Evolutionary conservation across 2,113 vertebrate genomes (phyloP).

Genomic region (Lophochroa leadbeateri): DNA sequence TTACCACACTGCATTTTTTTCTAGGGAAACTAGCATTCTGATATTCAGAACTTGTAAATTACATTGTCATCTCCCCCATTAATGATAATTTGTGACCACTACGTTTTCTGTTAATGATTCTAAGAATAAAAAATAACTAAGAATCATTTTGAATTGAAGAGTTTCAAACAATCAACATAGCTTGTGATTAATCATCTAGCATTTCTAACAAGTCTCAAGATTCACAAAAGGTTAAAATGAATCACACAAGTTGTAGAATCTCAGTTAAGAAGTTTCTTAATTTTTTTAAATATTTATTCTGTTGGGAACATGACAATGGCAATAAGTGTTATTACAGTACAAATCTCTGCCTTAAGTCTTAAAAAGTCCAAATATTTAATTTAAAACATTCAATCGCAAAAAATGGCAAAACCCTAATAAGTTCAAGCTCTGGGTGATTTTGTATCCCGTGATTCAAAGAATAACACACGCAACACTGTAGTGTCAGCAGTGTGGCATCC

Average conservation of each 20-base stretch:
- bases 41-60: background rate
- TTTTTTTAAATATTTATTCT: background rate
- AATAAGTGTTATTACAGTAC: background rate
- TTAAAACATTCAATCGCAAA: background rate
- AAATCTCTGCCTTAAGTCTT: background rate
- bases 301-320: background rate
- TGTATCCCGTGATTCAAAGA: background rate
- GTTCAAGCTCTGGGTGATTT: slow-evolving; percentile 12
- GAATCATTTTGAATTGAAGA: background rate
- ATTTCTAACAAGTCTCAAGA: background rate
- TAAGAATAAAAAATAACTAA: background rate
- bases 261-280: background rate
- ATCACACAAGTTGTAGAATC: background rate
- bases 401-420: background rate
- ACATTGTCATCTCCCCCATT: background rate
- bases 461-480: background rate
- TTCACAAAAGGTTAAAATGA: background rate
- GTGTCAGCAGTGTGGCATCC: background rate
- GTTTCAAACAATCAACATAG: background rate
- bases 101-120: background rate
- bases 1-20: background rate
- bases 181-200: background rate
- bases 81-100: background rate
- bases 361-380: background rate
- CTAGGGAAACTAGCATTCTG: background rate